phyloP scores from a whole-genome alignment of 2,888 invertebrate genomes.

The Megastigmus dorsalis region DNA sequence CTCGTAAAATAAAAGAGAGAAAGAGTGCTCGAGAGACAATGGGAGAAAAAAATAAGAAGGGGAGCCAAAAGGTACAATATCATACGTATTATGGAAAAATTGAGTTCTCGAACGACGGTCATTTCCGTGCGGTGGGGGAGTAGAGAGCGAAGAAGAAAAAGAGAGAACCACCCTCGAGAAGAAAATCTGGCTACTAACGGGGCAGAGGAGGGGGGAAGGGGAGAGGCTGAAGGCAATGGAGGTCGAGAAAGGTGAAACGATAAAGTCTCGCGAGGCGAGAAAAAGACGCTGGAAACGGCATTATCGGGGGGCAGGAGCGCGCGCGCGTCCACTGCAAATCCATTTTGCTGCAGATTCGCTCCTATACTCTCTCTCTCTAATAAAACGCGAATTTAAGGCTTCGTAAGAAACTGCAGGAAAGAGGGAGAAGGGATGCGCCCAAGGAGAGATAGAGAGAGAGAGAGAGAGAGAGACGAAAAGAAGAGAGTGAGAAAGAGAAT shows the following conservation, averaged over 20 bases:
- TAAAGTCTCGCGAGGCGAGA: constrained; percentile 17
- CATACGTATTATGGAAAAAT: constrained; percentile 15
- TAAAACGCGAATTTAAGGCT: constrained; percentile 32
- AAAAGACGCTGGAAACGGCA: constrained; percentile 20
- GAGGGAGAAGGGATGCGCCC: background rate
- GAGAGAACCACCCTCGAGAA: constrained; percentile 1
- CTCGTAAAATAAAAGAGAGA: too few relatives aligned
- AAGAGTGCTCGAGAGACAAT: too few relatives aligned
- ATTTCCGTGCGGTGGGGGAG: constrained; percentile 9
- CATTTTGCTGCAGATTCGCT: constrained; percentile 35
- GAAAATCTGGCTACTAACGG: constrained; percentile 37
- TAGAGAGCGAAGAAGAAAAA: too few relatives aligned
- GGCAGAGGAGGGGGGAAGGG: too few relatives aligned
- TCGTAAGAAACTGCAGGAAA: constrained; percentile 7
- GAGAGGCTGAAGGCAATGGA: too few relatives aligned
- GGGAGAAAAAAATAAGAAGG: too few relatives aligned
- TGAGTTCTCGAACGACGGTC: constrained; percentile 4
- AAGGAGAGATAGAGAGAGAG: constrained; percentile 13
- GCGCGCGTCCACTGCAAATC: constrained; percentile 43
- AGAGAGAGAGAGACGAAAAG: constrained; percentile 3
- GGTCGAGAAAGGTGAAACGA: background rate
- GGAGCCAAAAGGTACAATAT: background rate
- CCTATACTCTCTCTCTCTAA: background rate
- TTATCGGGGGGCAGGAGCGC: constrained; percentile 41
- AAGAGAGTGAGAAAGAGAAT: constrained; percentile 30